Evolutionary conservation across 2,888 invertebrate species (phyloP).

Genomic region (Cyclophora albipunctata): DNA sequence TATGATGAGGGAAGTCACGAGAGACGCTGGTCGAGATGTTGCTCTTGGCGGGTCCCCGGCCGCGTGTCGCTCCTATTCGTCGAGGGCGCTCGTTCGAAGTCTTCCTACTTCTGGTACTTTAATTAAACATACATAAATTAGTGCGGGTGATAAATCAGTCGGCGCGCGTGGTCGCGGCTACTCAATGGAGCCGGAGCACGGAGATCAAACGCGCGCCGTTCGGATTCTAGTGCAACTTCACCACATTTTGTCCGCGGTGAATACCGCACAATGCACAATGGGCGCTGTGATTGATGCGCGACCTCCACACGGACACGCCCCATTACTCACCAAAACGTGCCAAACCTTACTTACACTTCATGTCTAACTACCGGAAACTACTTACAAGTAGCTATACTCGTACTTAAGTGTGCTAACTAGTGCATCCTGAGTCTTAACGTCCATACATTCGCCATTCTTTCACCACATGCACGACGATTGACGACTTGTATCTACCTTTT

Average conservation of each 20-base stretch:
- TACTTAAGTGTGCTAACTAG: too few species aligned
- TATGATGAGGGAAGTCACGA: too few species aligned
- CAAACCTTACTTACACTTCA: too few species aligned
- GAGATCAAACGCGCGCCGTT: slow-evolving; percentile 40
- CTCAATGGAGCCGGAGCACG: slow-evolving; percentile 34
- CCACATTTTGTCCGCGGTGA: not conserved
- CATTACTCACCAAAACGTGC: not conserved
- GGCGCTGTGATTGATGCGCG: not conserved
- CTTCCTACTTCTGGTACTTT: slow-evolving; percentile 65
- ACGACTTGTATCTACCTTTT: too few species aligned
- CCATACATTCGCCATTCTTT: too few species aligned
- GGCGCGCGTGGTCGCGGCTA: slow-evolving; percentile 11
- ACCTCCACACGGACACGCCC: not conserved
- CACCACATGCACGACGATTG: too few species aligned
- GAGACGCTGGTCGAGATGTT: too few species aligned
- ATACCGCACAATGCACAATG: not conserved
- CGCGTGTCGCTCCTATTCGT: too few species aligned
- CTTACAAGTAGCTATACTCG: too few species aligned
- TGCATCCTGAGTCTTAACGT: too few species aligned
- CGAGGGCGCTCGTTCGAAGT: not conserved
- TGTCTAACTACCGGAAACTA: too few species aligned
- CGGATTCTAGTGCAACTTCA: slow-evolving; percentile 32
- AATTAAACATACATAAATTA: slow-evolving; percentile 68
- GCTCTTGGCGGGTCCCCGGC: too few species aligned
- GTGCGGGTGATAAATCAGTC: slow-evolving; percentile 55